These are phyloP conservation scores for Orestias chungarensis DNA, from an alignment of 2,797 vertebrate genomes.

Conservation along the genomic window DNA sequence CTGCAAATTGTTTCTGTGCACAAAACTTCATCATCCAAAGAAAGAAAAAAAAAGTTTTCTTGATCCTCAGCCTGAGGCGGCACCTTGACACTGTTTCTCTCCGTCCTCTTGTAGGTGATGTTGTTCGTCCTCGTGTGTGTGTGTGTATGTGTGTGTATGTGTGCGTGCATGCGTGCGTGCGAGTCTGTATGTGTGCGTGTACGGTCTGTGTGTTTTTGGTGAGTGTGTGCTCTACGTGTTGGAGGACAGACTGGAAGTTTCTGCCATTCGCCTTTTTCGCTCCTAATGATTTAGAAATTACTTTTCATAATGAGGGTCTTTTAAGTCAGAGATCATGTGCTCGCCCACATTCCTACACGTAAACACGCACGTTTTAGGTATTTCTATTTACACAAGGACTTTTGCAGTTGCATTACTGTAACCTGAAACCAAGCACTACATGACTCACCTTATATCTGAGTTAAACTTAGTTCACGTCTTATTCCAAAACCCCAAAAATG, in stretches of 20 bases:
- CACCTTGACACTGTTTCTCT: conserved; percentile 27
- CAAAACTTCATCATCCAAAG: conserved; percentile 24
- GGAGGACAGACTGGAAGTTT: conserved; percentile 37
- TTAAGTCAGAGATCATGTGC: conserved; percentile 59
- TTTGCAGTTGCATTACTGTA: no score
- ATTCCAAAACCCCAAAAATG: no score
- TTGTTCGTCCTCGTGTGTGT: conserved; percentile 18
- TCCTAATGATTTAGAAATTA: conserved; percentile 43
- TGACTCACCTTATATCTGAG: no score
- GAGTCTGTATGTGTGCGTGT: conserved; percentile 32
- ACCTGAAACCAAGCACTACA: no score
- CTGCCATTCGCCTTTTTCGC: conserved; percentile 34
- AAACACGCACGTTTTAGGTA: conserved; percentile 6
- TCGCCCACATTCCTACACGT: conserved; percentile 32
- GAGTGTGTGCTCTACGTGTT: conserved; percentile 14
- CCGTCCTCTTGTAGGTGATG: conserved; percentile 11
- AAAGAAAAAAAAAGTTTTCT: conserved; percentile 36
- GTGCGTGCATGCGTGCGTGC: conserved; percentile 14
- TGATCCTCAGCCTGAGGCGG: conserved; percentile 40
- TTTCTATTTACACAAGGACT: no score
- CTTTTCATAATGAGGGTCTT: conserved; percentile 59
- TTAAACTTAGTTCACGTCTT: no score
- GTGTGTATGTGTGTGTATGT: conserved; percentile 9
- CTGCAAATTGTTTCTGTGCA: conserved; percentile 24
- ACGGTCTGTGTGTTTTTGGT: conserved; percentile 1